A percentile compares a stretch with the other conserved stretches of the same genome.
phyloP scores from a whole-genome alignment of 2,797 vertebrate genomes.

The Mycteria americana region DNA sequence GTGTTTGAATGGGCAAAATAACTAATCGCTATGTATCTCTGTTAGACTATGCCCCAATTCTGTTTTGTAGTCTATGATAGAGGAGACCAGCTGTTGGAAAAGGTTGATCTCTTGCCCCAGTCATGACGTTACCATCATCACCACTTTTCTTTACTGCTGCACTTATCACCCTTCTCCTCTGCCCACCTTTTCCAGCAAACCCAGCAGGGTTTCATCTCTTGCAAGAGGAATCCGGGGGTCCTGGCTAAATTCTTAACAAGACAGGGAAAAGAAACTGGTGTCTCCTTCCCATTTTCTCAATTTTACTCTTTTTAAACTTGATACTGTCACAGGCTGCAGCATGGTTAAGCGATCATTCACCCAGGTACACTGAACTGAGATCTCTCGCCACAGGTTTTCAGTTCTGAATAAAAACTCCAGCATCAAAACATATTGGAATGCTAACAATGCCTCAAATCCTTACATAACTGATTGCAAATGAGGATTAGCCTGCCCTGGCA shows the following conservation, averaged over 20 bases:
- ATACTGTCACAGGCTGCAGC: not conserved
- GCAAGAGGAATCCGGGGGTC: not conserved
- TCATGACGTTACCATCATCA: not conserved
- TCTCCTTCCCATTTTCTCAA: not conserved
- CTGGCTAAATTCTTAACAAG: not conserved
- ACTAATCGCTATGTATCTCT: not conserved
- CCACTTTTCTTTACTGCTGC: not conserved
- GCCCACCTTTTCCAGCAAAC: not conserved
- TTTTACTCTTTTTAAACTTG: not conserved
- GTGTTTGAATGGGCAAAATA: not conserved
- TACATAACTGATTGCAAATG: not conserved
- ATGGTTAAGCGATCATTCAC: not conserved
- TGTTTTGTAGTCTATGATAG: not conserved
- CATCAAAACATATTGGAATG: not conserved
- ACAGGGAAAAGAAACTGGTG: not conserved
- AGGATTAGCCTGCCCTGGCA: conserved; percentile 20
- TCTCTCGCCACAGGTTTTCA: not conserved
- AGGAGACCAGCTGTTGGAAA: not conserved
- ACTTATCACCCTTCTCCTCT: not conserved
- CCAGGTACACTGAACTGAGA: not conserved
- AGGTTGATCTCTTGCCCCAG: not conserved
- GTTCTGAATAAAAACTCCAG: not conserved
- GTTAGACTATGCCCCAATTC: not conserved
- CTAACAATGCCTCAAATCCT: not conserved
- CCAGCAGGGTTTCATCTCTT: not conserved